These are phyloP conservation scores for Mormyrus proboscirostris DNA, from an alignment of 2,797 vertebrate genomes.

Conservation along the genomic window DNA sequence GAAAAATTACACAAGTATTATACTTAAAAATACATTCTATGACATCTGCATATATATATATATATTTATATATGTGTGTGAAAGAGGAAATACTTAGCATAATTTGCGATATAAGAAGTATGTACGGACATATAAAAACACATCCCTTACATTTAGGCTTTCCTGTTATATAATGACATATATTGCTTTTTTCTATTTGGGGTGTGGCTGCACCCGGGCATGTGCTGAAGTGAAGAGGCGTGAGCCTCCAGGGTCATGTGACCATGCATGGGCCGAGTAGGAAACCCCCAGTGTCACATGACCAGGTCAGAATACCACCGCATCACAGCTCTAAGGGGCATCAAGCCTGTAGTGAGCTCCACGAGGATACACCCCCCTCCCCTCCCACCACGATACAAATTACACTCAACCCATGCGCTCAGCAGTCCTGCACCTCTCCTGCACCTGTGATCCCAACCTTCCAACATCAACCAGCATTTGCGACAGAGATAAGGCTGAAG, in stretches of 20 bases:
- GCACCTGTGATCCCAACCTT: neutral
- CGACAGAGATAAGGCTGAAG: neutral
- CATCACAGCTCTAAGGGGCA: neutral
- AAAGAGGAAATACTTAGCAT: neutral
- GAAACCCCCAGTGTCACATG: neutral
- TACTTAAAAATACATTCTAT: conserved; percentile 12
- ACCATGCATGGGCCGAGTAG: neutral
- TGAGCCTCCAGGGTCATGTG: neutral
- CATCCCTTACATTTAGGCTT: conserved; percentile 6
- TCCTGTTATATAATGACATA: conserved; percentile 5
- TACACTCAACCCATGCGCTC: neutral
- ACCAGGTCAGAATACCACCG: neutral
- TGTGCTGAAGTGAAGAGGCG: neutral
- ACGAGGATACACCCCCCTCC: neutral
- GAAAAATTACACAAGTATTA: conserved; percentile 8
- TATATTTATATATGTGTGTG: neutral
- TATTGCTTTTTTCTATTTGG: conserved; percentile 15
- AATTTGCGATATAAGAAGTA: neutral
- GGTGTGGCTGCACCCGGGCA: neutral
- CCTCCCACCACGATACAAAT: neutral
- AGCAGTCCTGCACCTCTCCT: neutral
- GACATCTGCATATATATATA: neutral
- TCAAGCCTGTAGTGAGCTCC: neutral
- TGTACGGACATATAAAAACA: neutral
- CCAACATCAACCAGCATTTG: neutral